Evolutionary conservation across 2,888 invertebrate genomes (phyloP).

Genomic region (Alcis repandata): DNA sequence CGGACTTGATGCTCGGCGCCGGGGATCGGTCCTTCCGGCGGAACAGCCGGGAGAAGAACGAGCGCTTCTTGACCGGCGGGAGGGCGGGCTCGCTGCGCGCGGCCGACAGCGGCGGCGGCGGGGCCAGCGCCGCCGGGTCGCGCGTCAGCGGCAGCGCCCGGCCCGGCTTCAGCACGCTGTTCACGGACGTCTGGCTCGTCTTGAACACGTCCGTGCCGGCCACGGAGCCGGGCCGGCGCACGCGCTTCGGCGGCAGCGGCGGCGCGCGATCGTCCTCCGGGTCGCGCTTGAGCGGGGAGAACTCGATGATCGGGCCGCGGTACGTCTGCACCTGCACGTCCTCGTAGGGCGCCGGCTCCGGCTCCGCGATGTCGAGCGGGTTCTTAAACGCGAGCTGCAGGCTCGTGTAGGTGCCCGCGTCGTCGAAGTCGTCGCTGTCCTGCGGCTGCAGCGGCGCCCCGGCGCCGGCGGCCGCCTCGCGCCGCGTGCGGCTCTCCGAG

Average conservation of each 20-base stretch:
- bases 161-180: slow-evolving; percentile 75
- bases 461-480: slow-evolving; percentile 61
- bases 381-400: slow-evolving; percentile 95
- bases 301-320: slow-evolving; percentile 85
- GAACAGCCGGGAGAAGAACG: slow-evolving; percentile 81
- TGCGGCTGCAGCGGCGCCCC: slow-evolving; percentile 69
- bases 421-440: slow-evolving; percentile 90
- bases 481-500: slow-evolving; percentile 89
- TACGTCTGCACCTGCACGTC: slow-evolving; percentile 84
- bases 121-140: slow-evolving; percentile 54
- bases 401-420: slow-evolving; percentile 93
- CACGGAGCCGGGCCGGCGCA: slow-evolving; percentile 91
- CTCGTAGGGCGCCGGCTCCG: slow-evolving; percentile 85
- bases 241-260: slow-evolving; percentile 93
- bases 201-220: slow-evolving; percentile 83
- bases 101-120: slow-evolving; percentile 59
- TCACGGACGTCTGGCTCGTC: slow-evolving; percentile 78
- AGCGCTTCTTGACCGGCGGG: slow-evolving; percentile 80
- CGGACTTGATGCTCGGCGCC: slow-evolving; percentile 76
- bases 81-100: slow-evolving; percentile 78
- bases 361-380: slow-evolving; percentile 88
- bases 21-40: slow-evolving; percentile 79
- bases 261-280: slow-evolving; percentile 86
- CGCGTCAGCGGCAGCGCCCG: slow-evolving; percentile 68
- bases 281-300: slow-evolving; percentile 83